These are phyloP conservation scores for Sesia apiformis DNA, from an alignment of 2,888 invertebrate species.

Conservation along the genomic window DNA sequence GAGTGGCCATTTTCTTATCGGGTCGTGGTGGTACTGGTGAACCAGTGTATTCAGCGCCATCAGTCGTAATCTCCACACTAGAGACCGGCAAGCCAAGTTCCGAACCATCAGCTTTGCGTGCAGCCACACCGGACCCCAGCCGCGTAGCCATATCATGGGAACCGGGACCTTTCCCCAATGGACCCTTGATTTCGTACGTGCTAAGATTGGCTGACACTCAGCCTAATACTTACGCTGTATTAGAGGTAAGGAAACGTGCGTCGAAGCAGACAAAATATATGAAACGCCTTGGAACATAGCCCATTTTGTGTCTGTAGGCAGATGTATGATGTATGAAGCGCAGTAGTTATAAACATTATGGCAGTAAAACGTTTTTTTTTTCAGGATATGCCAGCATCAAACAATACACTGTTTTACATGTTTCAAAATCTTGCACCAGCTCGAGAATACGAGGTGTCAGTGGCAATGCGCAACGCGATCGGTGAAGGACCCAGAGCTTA, in stretches of 20 bases:
- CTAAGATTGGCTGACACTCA: conserved; percentile 78
- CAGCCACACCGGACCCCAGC: conserved; percentile 85
- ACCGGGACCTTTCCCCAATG: conserved; percentile 90
- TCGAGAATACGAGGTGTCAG: conserved; percentile 83
- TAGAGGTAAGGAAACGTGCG: conserved; percentile 70
- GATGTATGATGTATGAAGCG: no score
- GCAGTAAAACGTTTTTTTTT: conserved; percentile 1
- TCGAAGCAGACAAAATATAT: no score
- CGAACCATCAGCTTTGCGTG: conserved; percentile 82
- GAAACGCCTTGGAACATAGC: no score
- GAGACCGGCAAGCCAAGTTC: conserved; percentile 85
- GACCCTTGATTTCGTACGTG: conserved; percentile 90
- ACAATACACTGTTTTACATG: conserved; percentile 82
- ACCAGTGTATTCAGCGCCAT: conserved; percentile 82
- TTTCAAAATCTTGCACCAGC: conserved; percentile 82
- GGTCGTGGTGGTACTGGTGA: conserved; percentile 79
- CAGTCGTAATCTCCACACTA: conserved; percentile 83
- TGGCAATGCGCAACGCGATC: conserved; percentile 85
- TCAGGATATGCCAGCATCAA: conserved; percentile 84
- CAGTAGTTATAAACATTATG: no score
- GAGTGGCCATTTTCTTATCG: conserved; percentile 86
- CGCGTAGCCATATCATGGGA: conserved; percentile 92
- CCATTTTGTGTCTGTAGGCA: no score
- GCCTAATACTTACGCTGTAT: conserved; percentile 73
- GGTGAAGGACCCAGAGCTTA: conserved; percentile 85